These are phyloP conservation scores for Ditula angustiorana DNA, from an alignment of 2,888 invertebrate species.

Conservation along the genomic window DNA sequence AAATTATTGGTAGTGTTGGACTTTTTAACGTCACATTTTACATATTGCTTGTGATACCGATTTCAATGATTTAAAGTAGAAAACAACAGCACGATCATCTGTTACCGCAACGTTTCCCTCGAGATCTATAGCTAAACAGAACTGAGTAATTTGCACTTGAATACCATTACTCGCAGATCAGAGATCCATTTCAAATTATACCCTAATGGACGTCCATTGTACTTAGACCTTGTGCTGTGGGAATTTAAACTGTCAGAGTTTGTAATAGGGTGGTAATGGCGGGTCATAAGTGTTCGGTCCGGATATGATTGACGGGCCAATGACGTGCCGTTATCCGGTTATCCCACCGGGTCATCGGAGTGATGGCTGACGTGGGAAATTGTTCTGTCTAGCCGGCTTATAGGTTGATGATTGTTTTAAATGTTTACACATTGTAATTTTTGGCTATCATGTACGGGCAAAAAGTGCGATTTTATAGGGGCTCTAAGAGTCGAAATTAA, in stretches of 20 bases:
- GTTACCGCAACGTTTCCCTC: too few species aligned
- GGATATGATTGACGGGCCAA: conserved; percentile 29
- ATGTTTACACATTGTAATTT: too few species aligned
- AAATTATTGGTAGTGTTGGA: too few species aligned
- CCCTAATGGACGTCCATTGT: not conserved
- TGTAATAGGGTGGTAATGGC: conserved; percentile 2
- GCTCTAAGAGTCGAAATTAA: too few species aligned
- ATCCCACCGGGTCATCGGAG: conserved; percentile 24
- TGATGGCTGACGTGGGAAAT: conserved; percentile 2
- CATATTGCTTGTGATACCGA: too few species aligned
- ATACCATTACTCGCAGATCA: conserved; percentile 28
- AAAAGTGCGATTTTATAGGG: too few species aligned
- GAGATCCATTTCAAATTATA: conserved; percentile 35
- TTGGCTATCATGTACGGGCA: too few species aligned
- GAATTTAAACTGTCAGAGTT: not conserved
- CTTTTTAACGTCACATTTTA: too few species aligned
- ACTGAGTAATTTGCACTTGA: conserved; percentile 30
- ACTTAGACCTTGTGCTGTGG: not conserved
- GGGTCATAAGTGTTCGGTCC: not conserved
- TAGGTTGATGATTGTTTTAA: too few species aligned
- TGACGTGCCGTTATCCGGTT: conserved; percentile 21
- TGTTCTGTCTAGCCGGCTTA: not conserved
- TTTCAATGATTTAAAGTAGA: too few species aligned
- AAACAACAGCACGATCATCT: too few species aligned
- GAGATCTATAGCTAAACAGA: not conserved